phyloP scores from a whole-genome alignment of 2,797 vertebrate species.

The Fratercula arctica region DNA sequence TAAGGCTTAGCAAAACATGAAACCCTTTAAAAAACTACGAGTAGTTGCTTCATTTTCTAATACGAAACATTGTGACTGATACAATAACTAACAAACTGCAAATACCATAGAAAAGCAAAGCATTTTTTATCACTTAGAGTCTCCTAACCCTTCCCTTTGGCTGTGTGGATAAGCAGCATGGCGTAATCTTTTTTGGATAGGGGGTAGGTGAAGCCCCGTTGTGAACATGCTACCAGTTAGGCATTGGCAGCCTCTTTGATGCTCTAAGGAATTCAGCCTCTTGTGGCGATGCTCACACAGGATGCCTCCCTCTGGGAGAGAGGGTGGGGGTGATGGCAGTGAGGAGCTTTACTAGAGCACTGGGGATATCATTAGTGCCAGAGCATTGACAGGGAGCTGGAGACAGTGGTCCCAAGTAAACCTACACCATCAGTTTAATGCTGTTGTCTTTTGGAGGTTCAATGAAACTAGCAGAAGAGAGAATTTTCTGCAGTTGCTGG shows the following conservation, averaged over 20 bases:
- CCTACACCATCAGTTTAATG: fast-evolving
- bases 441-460: not conserved
- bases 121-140: not conserved
- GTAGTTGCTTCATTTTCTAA: not conserved
- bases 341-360: not conserved
- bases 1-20: not conserved
- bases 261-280: not conserved
- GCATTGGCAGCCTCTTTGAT: not conserved
- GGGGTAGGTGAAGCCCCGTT: not conserved
- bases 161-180: not conserved
- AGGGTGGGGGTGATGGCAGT: fast-evolving
- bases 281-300: not conserved
- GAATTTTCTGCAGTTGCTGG: not conserved
- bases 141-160: not conserved
- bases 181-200: not conserved
- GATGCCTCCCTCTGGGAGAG: not conserved
- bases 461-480: not conserved
- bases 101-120: not conserved
- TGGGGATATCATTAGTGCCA: not conserved
- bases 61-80: not conserved
- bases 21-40: not conserved
- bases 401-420: not conserved
- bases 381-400: not conserved
- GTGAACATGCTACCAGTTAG: not conserved
- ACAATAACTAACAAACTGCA: not conserved